Conservation (phyloP, 1,140 invertebrate species). For the Heliothis virescens region DNA sequence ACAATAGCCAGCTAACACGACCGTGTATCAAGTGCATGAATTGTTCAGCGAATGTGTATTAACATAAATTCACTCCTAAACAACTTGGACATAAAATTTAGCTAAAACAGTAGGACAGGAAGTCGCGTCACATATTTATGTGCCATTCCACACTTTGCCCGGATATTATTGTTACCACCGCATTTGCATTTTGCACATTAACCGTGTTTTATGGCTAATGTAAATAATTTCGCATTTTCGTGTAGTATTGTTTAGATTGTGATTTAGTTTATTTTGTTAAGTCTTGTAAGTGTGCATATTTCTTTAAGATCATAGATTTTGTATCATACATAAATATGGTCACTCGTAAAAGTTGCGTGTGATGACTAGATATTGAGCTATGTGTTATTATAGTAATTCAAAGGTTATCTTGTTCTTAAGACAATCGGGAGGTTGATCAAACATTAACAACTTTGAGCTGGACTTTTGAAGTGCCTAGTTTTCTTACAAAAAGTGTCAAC, state of each 20-base stretch:
- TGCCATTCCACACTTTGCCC: constrained; percentile 33
- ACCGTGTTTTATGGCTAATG: constrained; percentile 48
- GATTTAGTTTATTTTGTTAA: neutral
- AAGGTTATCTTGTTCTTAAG: no score
- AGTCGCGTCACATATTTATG: constrained; percentile 40
- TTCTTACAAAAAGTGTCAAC: no score
- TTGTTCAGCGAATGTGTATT: neutral
- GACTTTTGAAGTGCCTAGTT: constrained; percentile 42
- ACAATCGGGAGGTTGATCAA: no score
- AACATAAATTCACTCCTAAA: constrained; percentile 37
- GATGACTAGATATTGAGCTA: no score
- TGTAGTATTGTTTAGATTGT: neutral
- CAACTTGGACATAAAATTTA: constrained; percentile 42
- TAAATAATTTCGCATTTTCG: constrained; percentile 41
- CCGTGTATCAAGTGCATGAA: neutral
- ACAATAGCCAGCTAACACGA: no score
- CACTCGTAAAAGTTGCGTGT: neutral
- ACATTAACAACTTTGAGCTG: no score
- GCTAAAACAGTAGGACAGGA: constrained; percentile 47
- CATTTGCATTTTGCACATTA: constrained; percentile 46
- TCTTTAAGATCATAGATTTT: neutral
- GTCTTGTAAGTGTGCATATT: neutral
- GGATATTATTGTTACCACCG: constrained; percentile 46
- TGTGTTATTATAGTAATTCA: no score
- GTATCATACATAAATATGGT: neutral